Evolutionary conservation across 2,113 vertebrate genomes (phyloP).

Genomic region (Condylura cristata): DNA sequence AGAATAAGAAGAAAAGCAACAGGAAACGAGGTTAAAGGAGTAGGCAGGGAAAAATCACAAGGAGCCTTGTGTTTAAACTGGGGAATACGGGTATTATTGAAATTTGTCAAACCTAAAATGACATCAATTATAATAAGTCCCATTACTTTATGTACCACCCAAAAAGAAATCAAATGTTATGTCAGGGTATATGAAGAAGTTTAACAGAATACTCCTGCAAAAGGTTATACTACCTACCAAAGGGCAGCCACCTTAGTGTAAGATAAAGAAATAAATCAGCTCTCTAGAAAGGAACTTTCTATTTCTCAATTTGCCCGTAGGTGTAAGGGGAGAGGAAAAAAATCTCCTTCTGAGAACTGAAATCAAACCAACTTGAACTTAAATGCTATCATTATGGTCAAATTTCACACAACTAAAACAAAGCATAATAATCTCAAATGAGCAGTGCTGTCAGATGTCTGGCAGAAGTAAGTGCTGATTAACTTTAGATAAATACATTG

Average conservation of each 20-base stretch:
- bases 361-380: not conserved
- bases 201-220: not conserved
- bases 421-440: slow-evolving; percentile 26
- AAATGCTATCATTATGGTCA: slow-evolving; percentile 21
- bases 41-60: not conserved
- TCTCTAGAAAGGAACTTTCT: slow-evolving; percentile 12
- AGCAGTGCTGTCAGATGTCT: not conserved
- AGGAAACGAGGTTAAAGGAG: slow-evolving; percentile 19
- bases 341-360: not conserved
- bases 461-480: slow-evolving; percentile 30
- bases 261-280: slow-evolving; percentile 23
- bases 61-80: not conserved
- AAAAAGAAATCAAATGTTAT: not conserved
- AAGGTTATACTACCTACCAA: not conserved
- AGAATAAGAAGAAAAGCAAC: not conserved
- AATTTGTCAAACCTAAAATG: slow-evolving; percentile 28
- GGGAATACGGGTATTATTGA: not conserved
- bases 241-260: not conserved
- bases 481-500: not conserved
- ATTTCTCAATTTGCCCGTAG: slow-evolving; percentile 28
- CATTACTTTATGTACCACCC: not conserved
- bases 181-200: not conserved
- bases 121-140: slow-evolving; percentile 5
- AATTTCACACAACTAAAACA: slow-evolving; percentile 27
- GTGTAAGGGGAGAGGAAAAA: not conserved